phyloP scores from a whole-genome alignment of 2,888 invertebrate species.

The Polia nebulosa region DNA sequence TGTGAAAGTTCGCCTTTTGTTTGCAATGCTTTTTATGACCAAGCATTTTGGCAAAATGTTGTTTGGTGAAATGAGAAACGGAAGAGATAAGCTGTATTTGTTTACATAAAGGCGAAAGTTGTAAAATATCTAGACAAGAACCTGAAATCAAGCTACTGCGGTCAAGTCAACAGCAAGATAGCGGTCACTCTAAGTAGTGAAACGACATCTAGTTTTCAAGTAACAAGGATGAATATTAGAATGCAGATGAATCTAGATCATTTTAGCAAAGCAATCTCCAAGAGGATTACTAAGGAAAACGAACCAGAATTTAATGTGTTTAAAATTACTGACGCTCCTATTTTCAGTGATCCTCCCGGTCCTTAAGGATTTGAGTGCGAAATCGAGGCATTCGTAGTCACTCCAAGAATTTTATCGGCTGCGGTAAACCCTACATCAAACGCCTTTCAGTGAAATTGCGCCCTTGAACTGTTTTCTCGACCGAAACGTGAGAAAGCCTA shows the following conservation, averaged over 20 bases:
- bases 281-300: background rate
- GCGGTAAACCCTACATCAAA: conserved; percentile 47
- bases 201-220: conserved; percentile 12
- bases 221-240: conserved; percentile 5
- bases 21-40: conserved; percentile 52
- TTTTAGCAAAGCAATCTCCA: background rate
- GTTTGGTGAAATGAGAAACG: conserved; percentile 30
- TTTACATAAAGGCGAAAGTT: conserved; percentile 41
- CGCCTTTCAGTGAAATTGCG: conserved; percentile 43
- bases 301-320: conserved; percentile 5
- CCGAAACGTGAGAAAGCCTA: background rate
- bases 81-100: conserved; percentile 31
- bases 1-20: conserved; percentile 53
- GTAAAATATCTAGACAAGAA: conserved; percentile 2
- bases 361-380: conserved; percentile 4
- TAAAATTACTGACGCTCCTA: background rate
- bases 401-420: conserved; percentile 28
- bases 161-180: conserved; percentile 31
- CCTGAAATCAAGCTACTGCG: conserved; percentile 10
- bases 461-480: conserved; percentile 20
- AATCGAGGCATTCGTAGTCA: conserved; percentile 42
- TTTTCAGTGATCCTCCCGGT: background rate
- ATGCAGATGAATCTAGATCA: background rate
- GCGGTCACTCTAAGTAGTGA: background rate
- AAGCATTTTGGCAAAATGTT: conserved; percentile 33